These are phyloP conservation scores for Nothoprocta pentlandii DNA, from an alignment of 2,113 vertebrate species.

Conservation along the genomic window DNA sequence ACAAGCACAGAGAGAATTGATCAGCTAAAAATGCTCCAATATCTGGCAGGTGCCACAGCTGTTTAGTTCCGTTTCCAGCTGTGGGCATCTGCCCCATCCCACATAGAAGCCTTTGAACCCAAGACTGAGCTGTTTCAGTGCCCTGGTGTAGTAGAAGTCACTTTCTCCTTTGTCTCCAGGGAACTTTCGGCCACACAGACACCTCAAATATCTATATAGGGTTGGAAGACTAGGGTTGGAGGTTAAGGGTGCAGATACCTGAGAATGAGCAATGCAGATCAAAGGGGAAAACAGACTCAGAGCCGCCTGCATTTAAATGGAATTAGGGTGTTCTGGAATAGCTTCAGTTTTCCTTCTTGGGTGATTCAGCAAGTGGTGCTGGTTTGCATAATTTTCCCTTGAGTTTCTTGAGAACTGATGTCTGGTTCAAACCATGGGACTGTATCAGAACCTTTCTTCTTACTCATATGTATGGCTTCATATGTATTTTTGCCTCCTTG, in stretches of 20 bases:
- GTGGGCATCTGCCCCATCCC: background rate
- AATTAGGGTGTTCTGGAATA: background rate
- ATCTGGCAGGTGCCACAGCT: background rate
- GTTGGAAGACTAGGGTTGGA: background rate
- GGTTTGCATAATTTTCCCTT: fast-evolving
- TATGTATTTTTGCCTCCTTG: background rate
- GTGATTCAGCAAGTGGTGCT: background rate
- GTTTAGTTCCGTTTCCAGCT: fast-evolving
- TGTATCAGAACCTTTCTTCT: background rate
- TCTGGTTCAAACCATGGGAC: background rate
- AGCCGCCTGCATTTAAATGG: too few relatives aligned
- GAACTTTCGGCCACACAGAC: background rate
- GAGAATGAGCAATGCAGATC: background rate
- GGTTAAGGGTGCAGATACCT: background rate
- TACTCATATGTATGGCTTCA: background rate
- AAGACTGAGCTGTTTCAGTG: background rate
- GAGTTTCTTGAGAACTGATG: fast-evolving
- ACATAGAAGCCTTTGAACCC: background rate
- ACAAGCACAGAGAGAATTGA: fast-evolving
- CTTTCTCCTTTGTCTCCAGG: background rate
- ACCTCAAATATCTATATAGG: background rate
- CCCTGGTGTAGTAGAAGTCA: fast-evolving
- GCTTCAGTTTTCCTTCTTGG: background rate
- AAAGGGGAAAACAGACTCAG: fast-evolving
- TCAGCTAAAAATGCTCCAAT: background rate